A percentile compares a stretch with the other conserved stretches of the same genome.
Evolutionary conservation across 2,113 vertebrate species (phyloP).

Genomic region (Gallinago paraguaiae): DNA sequence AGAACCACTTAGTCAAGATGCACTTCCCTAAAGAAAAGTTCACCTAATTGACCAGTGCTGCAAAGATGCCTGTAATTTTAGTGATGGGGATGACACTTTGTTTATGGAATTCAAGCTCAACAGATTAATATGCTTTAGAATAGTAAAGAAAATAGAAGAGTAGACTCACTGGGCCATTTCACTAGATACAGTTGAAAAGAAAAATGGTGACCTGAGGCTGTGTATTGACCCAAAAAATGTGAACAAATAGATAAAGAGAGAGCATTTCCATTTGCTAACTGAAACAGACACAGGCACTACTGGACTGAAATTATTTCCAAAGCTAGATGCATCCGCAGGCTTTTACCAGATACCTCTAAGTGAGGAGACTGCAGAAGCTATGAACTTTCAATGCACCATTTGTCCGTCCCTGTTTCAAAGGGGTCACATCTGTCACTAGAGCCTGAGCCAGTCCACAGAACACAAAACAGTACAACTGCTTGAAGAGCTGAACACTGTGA

Average conservation of each 20-base stretch:
- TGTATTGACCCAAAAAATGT: conserved; percentile 61
- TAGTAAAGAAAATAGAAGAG: conserved; percentile 24
- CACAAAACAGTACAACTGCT: conserved; percentile 68
- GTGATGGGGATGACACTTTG: background rate
- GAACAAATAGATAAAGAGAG: conserved; percentile 36
- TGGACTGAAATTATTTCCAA: conserved; percentile 23
- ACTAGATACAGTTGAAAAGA: conserved; percentile 30
- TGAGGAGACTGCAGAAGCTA: conserved; percentile 25
- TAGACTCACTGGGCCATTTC: conserved; percentile 26
- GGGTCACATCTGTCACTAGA: conserved; percentile 63
- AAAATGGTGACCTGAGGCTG: conserved; percentile 58
- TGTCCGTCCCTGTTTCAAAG: conserved; percentile 33
- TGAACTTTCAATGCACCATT: conserved; percentile 50
- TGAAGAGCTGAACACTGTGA: conserved; percentile 69
- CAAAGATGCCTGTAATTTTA: conserved; percentile 16
- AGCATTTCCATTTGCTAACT: conserved; percentile 39
- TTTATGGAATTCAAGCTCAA: background rate
- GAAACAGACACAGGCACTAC: conserved; percentile 16
- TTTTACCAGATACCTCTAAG: conserved; percentile 30
- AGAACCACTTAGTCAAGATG: background rate
- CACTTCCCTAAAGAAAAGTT: background rate
- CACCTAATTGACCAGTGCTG: background rate
- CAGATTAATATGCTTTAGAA: conserved; percentile 20
- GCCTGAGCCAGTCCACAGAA: conserved; percentile 61
- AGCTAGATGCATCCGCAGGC: conserved; percentile 2